These are phyloP conservation scores for Mus caroli DNA, from an alignment of 2,797 vertebrate species.

Conservation along the genomic window DNA sequence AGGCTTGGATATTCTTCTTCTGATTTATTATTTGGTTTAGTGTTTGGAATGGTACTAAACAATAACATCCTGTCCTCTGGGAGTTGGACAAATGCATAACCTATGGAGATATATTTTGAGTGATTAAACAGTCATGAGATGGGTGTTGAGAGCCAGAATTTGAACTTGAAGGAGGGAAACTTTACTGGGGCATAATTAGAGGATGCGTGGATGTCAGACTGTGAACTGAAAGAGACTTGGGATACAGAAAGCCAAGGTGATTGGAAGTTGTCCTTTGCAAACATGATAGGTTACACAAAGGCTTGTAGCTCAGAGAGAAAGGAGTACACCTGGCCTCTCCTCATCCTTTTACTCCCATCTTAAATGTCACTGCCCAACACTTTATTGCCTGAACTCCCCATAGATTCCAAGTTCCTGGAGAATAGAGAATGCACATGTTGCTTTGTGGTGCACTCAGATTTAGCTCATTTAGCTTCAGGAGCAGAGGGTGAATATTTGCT, in stretches of 20 bases:
- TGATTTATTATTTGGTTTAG: background rate
- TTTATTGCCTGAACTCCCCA: background rate
- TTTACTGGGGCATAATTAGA: background rate
- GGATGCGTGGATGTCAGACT: background rate
- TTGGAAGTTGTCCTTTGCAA: background rate
- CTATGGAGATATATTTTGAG: background rate
- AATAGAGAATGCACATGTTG: background rate
- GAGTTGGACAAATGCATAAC: constrained; percentile 37
- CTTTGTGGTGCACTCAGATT: background rate
- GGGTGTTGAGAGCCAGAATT: constrained; percentile 5
- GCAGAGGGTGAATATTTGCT: background rate
- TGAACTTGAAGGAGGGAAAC: constrained; percentile 41
- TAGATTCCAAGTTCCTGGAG: background rate
- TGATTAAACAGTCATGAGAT: background rate
- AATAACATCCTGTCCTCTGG: background rate
- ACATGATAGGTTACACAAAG: background rate
- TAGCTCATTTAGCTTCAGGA: constrained; percentile 10
- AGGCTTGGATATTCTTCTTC: background rate
- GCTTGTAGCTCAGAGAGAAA: background rate
- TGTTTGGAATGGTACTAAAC: background rate
- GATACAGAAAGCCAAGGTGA: background rate
- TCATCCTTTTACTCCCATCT: background rate
- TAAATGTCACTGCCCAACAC: background rate
- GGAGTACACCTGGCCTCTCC: background rate
- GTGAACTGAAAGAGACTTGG: background rate